Conservation (phyloP, 2,888 invertebrate species). For the Cheilosia urbana region DNA sequence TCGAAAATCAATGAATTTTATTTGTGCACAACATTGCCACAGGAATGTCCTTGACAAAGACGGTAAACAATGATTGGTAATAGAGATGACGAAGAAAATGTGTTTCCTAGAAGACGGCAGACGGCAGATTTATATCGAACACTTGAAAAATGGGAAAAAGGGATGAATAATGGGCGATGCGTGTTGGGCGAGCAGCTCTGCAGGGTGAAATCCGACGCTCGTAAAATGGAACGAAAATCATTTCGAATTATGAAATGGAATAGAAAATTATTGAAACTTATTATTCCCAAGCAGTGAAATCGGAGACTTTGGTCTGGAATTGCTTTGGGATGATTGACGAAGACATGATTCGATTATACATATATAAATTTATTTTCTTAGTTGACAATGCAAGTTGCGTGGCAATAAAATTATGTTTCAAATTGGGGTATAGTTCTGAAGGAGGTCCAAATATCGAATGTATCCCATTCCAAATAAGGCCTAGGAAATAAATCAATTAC, state of each 20-base stretch:
- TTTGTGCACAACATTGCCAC: background rate
- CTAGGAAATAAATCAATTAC: background rate
- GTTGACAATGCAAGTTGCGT: background rate
- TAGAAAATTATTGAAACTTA: constrained; percentile 70
- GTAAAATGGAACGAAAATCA: constrained; percentile 39
- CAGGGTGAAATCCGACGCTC: constrained; percentile 63
- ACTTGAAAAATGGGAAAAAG: constrained; percentile 32
- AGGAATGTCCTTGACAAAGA: constrained; percentile 23
- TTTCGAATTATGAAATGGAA: constrained; percentile 65
- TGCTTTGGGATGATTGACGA: constrained; percentile 61
- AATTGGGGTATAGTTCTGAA: constrained; percentile 3
- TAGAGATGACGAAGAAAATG: background rate
- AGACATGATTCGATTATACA: constrained; percentile 33
- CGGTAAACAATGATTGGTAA: constrained; percentile 20
- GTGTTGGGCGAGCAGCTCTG: constrained; percentile 34
- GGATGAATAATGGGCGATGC: constrained; percentile 60
- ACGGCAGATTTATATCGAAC: constrained; percentile 29
- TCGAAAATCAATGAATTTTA: background rate
- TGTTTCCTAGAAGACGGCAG: background rate
- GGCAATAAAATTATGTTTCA: no score
- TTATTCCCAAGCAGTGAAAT: constrained; percentile 45
- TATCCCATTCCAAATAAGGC: background rate
- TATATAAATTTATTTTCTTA: background rate
- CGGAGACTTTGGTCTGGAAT: constrained; percentile 41
- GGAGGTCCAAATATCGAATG: background rate